A percentile compares a stretch with the other conserved stretches of the same genome.
phyloP scores from a whole-genome alignment of 2,888 invertebrate genomes.

The Azorinus chamasolen region DNA sequence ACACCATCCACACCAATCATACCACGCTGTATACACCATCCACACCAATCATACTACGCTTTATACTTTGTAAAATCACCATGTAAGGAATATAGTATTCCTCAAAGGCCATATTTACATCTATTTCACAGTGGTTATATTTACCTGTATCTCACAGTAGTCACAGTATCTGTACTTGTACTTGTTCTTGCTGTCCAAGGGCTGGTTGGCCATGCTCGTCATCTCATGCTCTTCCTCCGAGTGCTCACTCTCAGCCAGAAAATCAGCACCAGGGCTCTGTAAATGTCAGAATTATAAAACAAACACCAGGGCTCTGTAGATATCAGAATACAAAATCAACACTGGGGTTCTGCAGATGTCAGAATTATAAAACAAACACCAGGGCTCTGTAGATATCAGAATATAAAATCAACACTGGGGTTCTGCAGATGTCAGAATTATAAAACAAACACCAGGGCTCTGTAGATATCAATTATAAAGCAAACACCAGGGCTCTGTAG shows the following conservation, averaged over 20 bases:
- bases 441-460: conserved; percentile 24
- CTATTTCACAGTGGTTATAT: not conserved
- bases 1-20: too few relatives aligned
- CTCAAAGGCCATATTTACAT: too few relatives aligned
- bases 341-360: too few relatives aligned
- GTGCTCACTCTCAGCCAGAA: conserved; percentile 62
- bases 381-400: conserved; percentile 37
- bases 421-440: conserved; percentile 1
- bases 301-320: conserved; percentile 41
- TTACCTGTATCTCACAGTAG: conserved; percentile 81
- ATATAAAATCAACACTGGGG: not conserved
- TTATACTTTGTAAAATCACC: too few relatives aligned
- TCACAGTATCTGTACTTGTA: conserved; percentile 80
- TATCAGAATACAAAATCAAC: not conserved
- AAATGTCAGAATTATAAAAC: not conserved
- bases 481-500: not conserved
- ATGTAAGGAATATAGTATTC: too few relatives aligned
- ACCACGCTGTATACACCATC: too few relatives aligned
- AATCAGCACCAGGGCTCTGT: not conserved
- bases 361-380: not conserved
- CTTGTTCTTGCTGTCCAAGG: conserved; percentile 45
- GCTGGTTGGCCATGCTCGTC: conserved; percentile 34
- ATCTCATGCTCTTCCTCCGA: conserved; percentile 59
- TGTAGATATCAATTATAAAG: conserved; percentile 51
- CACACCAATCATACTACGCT: too few relatives aligned